Evolutionary conservation across 2,797 vertebrate genomes (phyloP).

Genomic region (Craterocephalus amniculus): DNA sequence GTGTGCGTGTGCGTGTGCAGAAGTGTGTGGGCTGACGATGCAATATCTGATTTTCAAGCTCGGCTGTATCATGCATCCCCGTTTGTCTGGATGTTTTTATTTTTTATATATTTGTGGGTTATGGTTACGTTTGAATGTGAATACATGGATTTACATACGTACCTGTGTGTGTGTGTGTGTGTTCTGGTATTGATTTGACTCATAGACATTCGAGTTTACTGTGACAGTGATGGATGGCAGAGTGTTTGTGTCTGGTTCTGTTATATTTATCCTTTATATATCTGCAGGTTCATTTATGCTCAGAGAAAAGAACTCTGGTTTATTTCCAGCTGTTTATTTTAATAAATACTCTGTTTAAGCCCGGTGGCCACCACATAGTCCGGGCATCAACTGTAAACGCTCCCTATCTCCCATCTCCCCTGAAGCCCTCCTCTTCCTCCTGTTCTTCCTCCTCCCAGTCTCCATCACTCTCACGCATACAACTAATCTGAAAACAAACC

Average conservation of each 20-base stretch:
- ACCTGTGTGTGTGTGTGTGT: conserved; percentile 1
- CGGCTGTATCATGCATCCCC: conserved; percentile 17
- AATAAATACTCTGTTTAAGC: conserved; percentile 33
- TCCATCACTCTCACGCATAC: conserved; percentile 12
- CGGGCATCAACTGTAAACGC: conserved; percentile 23
- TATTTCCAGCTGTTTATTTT: conserved; percentile 43
- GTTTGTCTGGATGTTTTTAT: background rate
- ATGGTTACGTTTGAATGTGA: background rate
- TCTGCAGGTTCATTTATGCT: background rate
- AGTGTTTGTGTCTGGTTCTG: conserved; percentile 45
- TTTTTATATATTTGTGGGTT: conserved; percentile 6
- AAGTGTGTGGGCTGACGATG: conserved; percentile 51
- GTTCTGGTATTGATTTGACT: conserved; percentile 13
- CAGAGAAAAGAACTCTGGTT: conserved; percentile 14
- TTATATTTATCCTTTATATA: conserved; percentile 37
- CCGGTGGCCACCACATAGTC: conserved; percentile 23
- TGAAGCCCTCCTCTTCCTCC: conserved; percentile 8
- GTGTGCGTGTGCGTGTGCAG: conserved; percentile 14
- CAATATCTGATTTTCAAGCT: conserved; percentile 37
- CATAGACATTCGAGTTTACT: conserved; percentile 52
- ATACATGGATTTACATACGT: background rate
- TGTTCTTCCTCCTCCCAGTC: conserved; percentile 11
- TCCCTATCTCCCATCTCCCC: conserved; percentile 1
- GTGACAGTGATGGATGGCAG: conserved; percentile 35
- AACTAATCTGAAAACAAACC: conserved; percentile 25